Evolutionary conservation across 2,888 invertebrate species (phyloP), one percentile per base, ranked within the genome.

Genomic region (Nymphalis c-album): DNA sequence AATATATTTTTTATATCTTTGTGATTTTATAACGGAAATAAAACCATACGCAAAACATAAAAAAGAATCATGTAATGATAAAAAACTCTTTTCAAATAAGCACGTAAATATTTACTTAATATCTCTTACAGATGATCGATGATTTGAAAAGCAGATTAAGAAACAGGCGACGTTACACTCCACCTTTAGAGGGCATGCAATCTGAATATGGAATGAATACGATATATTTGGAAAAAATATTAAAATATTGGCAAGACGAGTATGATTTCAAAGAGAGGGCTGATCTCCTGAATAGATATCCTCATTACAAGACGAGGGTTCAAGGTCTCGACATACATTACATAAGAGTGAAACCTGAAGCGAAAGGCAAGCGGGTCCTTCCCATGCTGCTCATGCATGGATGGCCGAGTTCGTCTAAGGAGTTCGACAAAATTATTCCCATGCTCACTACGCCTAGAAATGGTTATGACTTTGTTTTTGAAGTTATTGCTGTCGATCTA

Each of bases 161-260:
- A 74, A 91, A 88, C 62, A 90, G 88, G 60, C 91, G 93, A 20
- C 87, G 92, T 10, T 83, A 92, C 3, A 89, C 93, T 7, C 88
- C 88, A 70, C 95, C 96, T 0, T 81, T 96, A 72, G 95, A 96
- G 83, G 95, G 94, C 53, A 92, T 93, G 1, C 93, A 94, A 50
- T 98, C 97, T 77, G 93, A 95, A 78, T 98, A 97, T 80, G 98
- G 98, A 18, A 95, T 98, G 79, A 96, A 97, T 80, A 92, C 95
- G 0, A 92, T 94, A 22, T 94, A 95, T 73, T 85, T 97, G 59
- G 88, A 94, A 68, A 93, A 93, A 60, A 85, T 97, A 51, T 79
- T 96, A 6, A 90, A 94, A 6, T 96, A 97, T 82, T 98, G 98
- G 98, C 90, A 90, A 0, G 93, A 94, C 17, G 91, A 94, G 58